Evolutionary conservation across 2,888 invertebrate genomes (phyloP), one percentile per base, ranked within the genome.

Genomic region (Synergus umbraculus): DNA sequence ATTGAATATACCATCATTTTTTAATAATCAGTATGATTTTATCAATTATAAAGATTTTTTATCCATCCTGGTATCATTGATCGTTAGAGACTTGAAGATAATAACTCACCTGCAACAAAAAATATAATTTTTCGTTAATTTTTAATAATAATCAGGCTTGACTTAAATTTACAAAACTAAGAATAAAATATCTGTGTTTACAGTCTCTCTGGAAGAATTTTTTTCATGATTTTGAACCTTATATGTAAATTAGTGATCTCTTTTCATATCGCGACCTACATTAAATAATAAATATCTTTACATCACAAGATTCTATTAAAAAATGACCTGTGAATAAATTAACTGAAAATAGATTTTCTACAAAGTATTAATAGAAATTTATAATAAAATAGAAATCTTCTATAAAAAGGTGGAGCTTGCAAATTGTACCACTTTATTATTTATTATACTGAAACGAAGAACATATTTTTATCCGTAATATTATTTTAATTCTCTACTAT

Each of bases 91-190:
- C 3, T 10, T 44, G n/a, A 41, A 44, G 15, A 18, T 66, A 43
- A 18, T 66, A 43, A 43, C 43, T 66, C 66, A 66, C 66, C 66
- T 66, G 66, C 15, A 43, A 66, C 43, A 66, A 66, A 44, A 4
- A 43, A 66, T 37, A 65, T 8, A 43, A 18, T n/a, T 12, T 5
- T 66, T 44, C 4, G 10, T 60, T 66, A 66, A n/a, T 66, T n/a
- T 66, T 8, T 9, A 41, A 15, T 41, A 3, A 29, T 13, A 63
- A 5, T 29, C 12, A 63, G 22, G 37, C 3, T n/a, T 58, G 8
- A 15, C 15, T 64, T 15, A 37, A 37, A 60, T 0, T 1, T 49
- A 22, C 8, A 4, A 44, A 67, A 3, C 13, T 44, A 3, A 66
- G 41, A 43, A 66, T 43, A 43, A 66, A n/a, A 10, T 18, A 22